A percentile compares a stretch with the other conserved stretches of the same genome.
These are phyloP conservation scores for Charanyca ferruginea DNA, from an alignment of 2,888 invertebrate species.

Conservation along the genomic window DNA sequence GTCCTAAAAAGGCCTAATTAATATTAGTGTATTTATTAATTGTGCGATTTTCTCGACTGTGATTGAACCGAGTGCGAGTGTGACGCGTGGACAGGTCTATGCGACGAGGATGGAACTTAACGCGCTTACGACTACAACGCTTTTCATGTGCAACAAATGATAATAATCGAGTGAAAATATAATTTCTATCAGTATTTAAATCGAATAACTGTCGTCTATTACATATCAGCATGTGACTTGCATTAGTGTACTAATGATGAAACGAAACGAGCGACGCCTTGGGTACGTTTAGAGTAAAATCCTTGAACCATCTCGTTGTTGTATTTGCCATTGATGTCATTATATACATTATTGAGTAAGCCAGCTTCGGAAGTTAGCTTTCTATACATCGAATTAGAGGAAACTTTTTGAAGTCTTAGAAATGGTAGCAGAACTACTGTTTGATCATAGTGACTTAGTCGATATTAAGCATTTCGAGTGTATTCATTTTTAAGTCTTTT, in stretches of 20 bases:
- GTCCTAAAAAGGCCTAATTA: constrained; percentile 91
- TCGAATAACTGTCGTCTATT: constrained; percentile 85
- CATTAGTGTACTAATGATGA: constrained; percentile 82
- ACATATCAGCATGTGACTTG: constrained; percentile 91
- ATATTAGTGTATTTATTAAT: constrained; percentile 88
- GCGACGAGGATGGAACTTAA: constrained; percentile 68
- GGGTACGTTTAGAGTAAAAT: constrained; percentile 78
- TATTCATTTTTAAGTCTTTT: constrained; percentile 74
- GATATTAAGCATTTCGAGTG: constrained; percentile 77
- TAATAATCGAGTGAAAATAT: constrained; percentile 76
- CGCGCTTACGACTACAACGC: constrained; percentile 78
- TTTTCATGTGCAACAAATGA: constrained; percentile 78
- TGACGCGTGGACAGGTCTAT: constrained; percentile 65
- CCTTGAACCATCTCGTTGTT: constrained; percentile 81
- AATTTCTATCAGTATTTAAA: constrained; percentile 86
- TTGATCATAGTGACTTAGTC: constrained; percentile 76
- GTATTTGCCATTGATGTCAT: constrained; percentile 83
- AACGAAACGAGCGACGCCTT: constrained; percentile 80
- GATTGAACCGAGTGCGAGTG: constrained; percentile 81
- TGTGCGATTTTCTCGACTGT: constrained; percentile 84
- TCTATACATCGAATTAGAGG: constrained; percentile 89
- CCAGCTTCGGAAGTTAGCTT: constrained; percentile 81
- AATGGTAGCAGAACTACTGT: constrained; percentile 76
- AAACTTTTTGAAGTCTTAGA: constrained; percentile 79
- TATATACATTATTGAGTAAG: constrained; percentile 75